Conservation (phyloP, 2,113 vertebrate genomes). For the Corythoichthys intestinalis region DNA sequence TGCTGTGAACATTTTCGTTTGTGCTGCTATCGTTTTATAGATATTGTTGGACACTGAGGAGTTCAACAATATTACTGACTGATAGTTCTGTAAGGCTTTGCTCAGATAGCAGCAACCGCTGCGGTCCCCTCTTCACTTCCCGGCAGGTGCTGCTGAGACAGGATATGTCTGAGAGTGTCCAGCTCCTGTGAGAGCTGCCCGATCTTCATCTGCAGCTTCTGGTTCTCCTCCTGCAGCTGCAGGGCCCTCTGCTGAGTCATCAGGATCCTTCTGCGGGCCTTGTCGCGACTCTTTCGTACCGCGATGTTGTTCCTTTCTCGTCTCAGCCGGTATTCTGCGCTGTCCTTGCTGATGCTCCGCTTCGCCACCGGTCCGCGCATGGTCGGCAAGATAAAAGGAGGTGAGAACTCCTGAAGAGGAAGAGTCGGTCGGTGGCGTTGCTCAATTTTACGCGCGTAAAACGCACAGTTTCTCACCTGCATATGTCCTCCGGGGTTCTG, state of each 20-base stretch:
- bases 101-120: conserved; percentile 38
- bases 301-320: conserved; percentile 87
- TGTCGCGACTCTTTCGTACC: conserved; percentile 87
- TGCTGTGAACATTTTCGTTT: no score
- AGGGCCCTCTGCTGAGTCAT: conserved; percentile 84
- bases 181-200: conserved; percentile 84
- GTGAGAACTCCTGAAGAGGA: conserved; percentile 57
- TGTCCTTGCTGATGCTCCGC: conserved; percentile 84
- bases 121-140: conserved; percentile 36
- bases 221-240: conserved; percentile 86
- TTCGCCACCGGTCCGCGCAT: conserved; percentile 63
- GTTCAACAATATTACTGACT: background rate
- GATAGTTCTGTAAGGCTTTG: background rate
- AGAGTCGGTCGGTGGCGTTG: no score
- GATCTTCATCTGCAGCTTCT: conserved; percentile 79
- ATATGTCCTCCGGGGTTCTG: conserved; percentile 49
- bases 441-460: background rate
- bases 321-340: conserved; percentile 80
- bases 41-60: background rate
- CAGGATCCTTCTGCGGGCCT: conserved; percentile 81
- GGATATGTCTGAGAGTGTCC: conserved; percentile 82
- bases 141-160: conserved; percentile 79
- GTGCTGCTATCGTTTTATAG: no score
- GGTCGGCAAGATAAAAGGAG: conserved; percentile 67
- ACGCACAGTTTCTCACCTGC: conserved; percentile 48